Evolutionary conservation across 2,888 invertebrate species (phyloP), one percentile per base, ranked within the genome.

Genomic region (Hemicrepidius hirtus): DNA sequence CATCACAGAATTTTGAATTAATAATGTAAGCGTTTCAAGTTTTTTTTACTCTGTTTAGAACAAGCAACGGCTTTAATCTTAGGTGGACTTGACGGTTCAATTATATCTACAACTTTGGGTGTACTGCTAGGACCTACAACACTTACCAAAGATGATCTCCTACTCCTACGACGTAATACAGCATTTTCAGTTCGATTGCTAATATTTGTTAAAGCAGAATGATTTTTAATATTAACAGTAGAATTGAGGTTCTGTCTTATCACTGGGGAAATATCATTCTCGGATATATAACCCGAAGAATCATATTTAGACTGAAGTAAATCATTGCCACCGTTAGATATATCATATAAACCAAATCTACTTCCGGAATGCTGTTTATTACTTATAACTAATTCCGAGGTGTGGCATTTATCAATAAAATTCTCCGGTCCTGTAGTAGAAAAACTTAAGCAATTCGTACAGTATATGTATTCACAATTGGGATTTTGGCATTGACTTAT

Each of bases 381-480:
- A 40, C 35, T 65, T 20, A 69, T 16, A 12, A 73, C 21, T 21
- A 82, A 64, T 13, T 62, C 66, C 5, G 84, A 80, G 57, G 79
- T 78, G 37, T 81, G 77, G 70, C 85, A 85, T 71, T 79, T 79
- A 73, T 86, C 85, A 50, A 78, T 74, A 77, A 86, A 86, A 68
- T 83, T 76, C 63, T 83, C 81, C 3, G 85, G 84, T 5, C 83
- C 83, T 18, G 80, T 79, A 28, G 76, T 78, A 0, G 85, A 81
- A 59, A 79, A 83, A 73, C 85, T 84, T 7, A 78, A 75, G 76
- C 86, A 86, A 37, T 80, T 80, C 37, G 77, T 77, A 74, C 86
- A 86, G 70, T 80, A 82, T 64, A 86, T 85, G 71, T 82, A 84
- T 6, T 85, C 84, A 68, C 86, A 86, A 10, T 73, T 71, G 16